Base-by-base conservation (phyloP, 1,140 invertebrate genomes). In the Brachionus koreanus region DNA sequence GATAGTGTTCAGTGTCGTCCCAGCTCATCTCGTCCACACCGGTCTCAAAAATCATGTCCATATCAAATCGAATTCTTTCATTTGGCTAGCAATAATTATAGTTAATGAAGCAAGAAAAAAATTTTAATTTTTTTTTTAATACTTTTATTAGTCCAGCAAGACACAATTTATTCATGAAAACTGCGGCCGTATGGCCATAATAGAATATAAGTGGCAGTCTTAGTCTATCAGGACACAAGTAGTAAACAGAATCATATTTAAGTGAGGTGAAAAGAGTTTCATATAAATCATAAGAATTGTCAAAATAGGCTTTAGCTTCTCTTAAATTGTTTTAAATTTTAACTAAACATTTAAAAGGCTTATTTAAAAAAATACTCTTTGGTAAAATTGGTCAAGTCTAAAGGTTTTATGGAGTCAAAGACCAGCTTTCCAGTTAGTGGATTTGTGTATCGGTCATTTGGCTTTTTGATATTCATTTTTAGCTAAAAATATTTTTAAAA, bases 1-100 rank as follows among this genome's bases (percentile, higher is more conserved):
- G 46, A 16, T 82, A 83, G 74, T 72, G 43, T 37, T 83, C 87
- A n/a, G 86, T 87, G 75, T 88, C 87, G 83, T 89, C 88, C 88
- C 88, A 89, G 3, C 86, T 87, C 87, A 89, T 88, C 84, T 89
- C 88, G 85, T 89, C 87, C 0, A 89, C 88, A 7, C 88, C 88
- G n/a, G 88, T 89, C 83, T 88, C 87, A 85, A 89, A 88, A 81
- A 87, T 84, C 12, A 85, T 86, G 77, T 88, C 87, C 83, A 86
- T 86, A 7, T 86, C 83, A 16, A 86, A 57, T 49, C 88, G 87
- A 16, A 88, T 83, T 52, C 88, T 79, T 52, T 87, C 85, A 65
- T 82, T 74, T 5, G 76, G 67, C 87, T 89, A 67, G 77, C 82
- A 85, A 84, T 43, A 83, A 82, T 19, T 13, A 79, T 61, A 7